These are phyloP conservation scores for Lepus oiostolus DNA, from an alignment of 2,797 vertebrate genomes.

Conservation along the genomic window DNA sequence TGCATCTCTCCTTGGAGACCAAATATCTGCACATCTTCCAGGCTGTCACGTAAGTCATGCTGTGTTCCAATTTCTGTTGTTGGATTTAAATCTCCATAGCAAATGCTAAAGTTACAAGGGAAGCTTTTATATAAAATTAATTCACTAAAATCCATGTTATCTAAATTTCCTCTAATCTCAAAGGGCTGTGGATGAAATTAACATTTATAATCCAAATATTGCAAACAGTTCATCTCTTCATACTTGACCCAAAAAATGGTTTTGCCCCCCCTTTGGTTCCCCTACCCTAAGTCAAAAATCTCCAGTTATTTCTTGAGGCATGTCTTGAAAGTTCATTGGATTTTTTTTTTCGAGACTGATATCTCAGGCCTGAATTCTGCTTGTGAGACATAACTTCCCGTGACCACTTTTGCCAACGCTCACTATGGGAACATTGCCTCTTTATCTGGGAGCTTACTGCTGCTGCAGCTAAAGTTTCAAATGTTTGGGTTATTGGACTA, in stretches of 20 bases:
- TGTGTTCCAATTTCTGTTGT: neutral
- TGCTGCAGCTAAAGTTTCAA: neutral
- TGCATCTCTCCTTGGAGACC: neutral
- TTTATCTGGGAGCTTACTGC: neutral
- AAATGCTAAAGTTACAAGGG: neutral
- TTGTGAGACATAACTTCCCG: neutral
- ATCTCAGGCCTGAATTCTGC: neutral
- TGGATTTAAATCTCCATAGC: neutral
- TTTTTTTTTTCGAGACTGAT: conserved; percentile 5
- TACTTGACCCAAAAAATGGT: neutral
- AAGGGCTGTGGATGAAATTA: neutral
- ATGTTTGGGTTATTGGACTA: neutral
- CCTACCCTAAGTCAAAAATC: neutral
- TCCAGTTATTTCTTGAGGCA: conserved; percentile 18
- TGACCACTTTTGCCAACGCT: neutral
- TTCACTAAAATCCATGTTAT: neutral
- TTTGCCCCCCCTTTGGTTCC: neutral
- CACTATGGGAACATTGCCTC: neutral
- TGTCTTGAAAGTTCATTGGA: neutral
- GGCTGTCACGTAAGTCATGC: neutral
- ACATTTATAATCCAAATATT: neutral
- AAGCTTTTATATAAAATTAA: neutral
- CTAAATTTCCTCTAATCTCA: neutral
- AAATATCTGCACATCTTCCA: neutral
- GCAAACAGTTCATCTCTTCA: neutral